A percentile compares a stretch with the other conserved stretches of the same genome.
phyloP scores from a whole-genome alignment of 2,113 vertebrate genomes.

The Psephotus haematonotus region DNA sequence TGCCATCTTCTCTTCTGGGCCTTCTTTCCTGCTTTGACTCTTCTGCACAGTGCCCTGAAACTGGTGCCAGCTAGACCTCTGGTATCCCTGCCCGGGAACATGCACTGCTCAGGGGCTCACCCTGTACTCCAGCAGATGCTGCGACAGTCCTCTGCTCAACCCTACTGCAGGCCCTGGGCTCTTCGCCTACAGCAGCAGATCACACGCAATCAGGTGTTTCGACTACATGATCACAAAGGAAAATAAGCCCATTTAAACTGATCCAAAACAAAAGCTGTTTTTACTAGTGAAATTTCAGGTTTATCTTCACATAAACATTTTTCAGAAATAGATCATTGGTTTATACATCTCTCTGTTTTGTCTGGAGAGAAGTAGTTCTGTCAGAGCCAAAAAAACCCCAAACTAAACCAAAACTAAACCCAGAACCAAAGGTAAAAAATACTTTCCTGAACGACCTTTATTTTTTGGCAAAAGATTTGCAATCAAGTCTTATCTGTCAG shows the following conservation, averaged over 20 bases:
- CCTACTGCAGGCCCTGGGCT: background rate
- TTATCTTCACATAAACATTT: background rate
- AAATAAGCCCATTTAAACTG: constrained; percentile 11
- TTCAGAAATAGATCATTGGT: background rate
- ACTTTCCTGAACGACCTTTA: background rate
- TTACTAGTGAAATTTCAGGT: background rate
- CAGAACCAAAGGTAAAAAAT: background rate
- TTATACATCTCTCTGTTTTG: background rate
- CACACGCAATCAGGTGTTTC: background rate
- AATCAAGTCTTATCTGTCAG: background rate
- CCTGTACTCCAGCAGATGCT: background rate
- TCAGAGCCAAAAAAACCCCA: background rate
- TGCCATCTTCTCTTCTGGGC: background rate
- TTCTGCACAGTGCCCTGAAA: background rate
- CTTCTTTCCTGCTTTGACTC: background rate
- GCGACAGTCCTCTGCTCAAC: background rate
- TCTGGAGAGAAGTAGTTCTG: background rate
- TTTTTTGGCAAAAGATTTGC: background rate
- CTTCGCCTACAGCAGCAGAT: background rate
- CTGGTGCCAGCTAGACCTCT: background rate
- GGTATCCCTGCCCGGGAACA: background rate
- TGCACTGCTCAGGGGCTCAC: background rate
- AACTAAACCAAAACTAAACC: no score
- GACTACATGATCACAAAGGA: background rate
- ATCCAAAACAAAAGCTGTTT: background rate